Evolutionary conservation across 2,888 invertebrate species (phyloP), one percentile per base, ranked within the genome.

Genomic region (Leucoptera coffeella): DNA sequence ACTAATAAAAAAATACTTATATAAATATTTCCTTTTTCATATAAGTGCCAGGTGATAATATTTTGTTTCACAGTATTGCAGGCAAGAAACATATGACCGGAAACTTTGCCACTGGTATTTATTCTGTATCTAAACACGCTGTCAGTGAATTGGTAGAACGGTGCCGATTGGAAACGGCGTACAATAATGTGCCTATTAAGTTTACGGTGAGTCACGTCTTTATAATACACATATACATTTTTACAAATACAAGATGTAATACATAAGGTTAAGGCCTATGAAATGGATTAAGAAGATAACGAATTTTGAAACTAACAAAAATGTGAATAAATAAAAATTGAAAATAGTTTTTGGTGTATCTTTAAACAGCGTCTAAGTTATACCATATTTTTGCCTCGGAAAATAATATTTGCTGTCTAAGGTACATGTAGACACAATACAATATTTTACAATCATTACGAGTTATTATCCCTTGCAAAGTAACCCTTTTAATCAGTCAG

Each of bases 1-100:
- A n/a, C n/a, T n/a, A n/a, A n/a, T n/a, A n/a, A n/a, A n/a, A n/a
- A n/a, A n/a, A n/a, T n/a, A n/a, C n/a, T n/a, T n/a, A n/a, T n/a
- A n/a, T n/a, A n/a, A n/a, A n/a, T n/a, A n/a, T n/a, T n/a, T n/a
- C n/a, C n/a, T n/a, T n/a, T n/a, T n/a, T n/a, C n/a, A n/a, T n/a
- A n/a, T n/a, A n/a, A n/a, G n/a, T n/a, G n/a, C n/a, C n/a, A n/a
- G n/a, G n/a, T n/a, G n/a, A n/a, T n/a, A n/a, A n/a, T n/a, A n/a
- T n/a, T n/a, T n/a, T n/a, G n/a, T n/a, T 15, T 26, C 26, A 13
- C 13, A 30, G 30, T 14, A 25, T 30, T 10, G 14, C 14, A 12
- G 30, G 30, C 4, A n/a, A n/a, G n/a, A n/a, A n/a, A n/a, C 30
- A 30, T 12, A 27, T 25, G 17, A 20, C 23, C 4, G 10, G 15